A percentile compares a stretch with the other conserved stretches of the same genome.
These are phyloP conservation scores for Myiotriccus ornatus DNA, from an alignment of 2,797 vertebrate genomes.

Conservation along the genomic window DNA sequence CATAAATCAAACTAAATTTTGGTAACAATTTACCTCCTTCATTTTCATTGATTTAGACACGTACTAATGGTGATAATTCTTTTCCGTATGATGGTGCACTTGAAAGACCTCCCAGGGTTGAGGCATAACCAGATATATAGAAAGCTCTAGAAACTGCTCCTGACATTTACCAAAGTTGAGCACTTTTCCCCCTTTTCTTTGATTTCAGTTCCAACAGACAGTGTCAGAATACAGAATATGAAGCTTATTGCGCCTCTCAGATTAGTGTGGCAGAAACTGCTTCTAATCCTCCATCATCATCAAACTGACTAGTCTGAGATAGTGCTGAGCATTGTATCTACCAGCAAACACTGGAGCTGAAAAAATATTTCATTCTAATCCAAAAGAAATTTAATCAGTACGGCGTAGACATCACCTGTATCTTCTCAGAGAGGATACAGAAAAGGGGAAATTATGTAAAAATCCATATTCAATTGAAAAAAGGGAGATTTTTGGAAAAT, in stretches of 20 bases:
- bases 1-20: not conserved
- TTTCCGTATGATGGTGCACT: not conserved
- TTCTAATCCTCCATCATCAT: slow-evolving; percentile 49
- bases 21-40: not conserved
- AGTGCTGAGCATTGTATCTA: not conserved
- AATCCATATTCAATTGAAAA: not conserved
- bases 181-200: not conserved
- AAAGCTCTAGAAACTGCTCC: not conserved
- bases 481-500: not conserved
- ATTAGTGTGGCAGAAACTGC: slow-evolving; percentile 19
- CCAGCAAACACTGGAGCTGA: not conserved
- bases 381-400: not conserved
- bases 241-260: not conserved
- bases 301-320: slow-evolving; percentile 31
- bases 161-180: not conserved
- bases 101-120: not conserved
- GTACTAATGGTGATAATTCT: not conserved
- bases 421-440: not conserved
- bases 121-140: not conserved
- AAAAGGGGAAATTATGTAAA: not conserved
- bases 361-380: slow-evolving; percentile 29
- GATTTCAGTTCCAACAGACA: not conserved
- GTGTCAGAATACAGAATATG: slow-evolving; percentile 21
- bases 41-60: not conserved
- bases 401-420: not conserved